Conservation (phyloP, 2,797 vertebrate species). For the Catostomus latipinnis region DNA sequence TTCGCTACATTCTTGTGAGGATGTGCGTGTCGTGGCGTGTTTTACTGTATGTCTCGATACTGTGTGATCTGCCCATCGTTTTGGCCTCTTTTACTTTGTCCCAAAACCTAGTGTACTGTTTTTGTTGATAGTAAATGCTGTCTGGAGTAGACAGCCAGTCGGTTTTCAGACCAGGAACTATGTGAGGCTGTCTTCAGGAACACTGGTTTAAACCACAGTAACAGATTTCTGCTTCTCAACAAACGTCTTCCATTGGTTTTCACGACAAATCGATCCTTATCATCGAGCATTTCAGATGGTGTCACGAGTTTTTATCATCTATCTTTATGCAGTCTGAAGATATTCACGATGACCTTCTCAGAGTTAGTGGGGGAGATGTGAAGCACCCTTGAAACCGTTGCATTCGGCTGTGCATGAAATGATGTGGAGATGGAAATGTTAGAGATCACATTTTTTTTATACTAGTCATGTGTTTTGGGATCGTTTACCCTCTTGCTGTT, state of each 20-base stretch:
- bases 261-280: not conserved
- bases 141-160: not conserved
- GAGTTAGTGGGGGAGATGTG: not conserved
- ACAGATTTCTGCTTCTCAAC: not conserved
- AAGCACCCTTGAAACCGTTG: not conserved
- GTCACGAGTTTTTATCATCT: not conserved
- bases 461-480: not conserved
- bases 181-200: too few species aligned
- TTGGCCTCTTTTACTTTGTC: not conserved
- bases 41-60: conserved; percentile 19
- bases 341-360: not conserved
- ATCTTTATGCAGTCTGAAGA: not conserved
- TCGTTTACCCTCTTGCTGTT: not conserved
- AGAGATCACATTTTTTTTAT: not conserved
- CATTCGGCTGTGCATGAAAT: not conserved
- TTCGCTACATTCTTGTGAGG: conserved; percentile 11
- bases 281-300: not conserved
- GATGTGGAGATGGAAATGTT: not conserved
- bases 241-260: not conserved
- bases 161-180: not conserved
- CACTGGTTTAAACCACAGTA: not conserved
- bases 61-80: conserved; percentile 22
- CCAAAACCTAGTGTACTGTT: not conserved
- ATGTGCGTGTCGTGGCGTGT: conserved; percentile 56
- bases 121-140: not conserved